These are phyloP conservation scores for Ceraclea dissimilis DNA, from an alignment of 2,888 invertebrate genomes.

Conservation along the genomic window DNA sequence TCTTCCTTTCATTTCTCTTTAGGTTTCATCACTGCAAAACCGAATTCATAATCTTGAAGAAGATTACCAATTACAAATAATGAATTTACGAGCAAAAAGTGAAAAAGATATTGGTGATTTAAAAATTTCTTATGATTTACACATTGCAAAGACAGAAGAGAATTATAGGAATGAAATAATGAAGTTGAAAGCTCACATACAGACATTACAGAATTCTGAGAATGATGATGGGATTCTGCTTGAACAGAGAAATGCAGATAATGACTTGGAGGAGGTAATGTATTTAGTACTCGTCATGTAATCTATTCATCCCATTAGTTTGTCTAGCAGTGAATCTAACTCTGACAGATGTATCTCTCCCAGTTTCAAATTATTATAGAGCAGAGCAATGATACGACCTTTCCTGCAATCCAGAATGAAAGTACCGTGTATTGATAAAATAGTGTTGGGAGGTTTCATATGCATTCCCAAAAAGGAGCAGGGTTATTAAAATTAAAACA, in stretches of 20 bases:
- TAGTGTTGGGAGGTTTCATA: too few relatives aligned
- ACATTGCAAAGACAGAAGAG: conserved; percentile 41
- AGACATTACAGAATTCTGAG: conserved; percentile 41
- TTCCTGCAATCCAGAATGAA: too few relatives aligned
- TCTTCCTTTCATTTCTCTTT: too few relatives aligned
- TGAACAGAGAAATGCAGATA: conserved; percentile 36
- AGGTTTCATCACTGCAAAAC: conserved; percentile 12
- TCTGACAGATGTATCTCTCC: too few relatives aligned
- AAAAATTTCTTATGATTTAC: conserved; percentile 39
- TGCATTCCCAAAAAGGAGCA: too few relatives aligned
- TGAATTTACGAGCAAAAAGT: conserved; percentile 38
- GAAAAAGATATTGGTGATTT: conserved; percentile 39
- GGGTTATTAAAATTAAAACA: too few relatives aligned
- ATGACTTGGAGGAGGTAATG: conserved; percentile 45
- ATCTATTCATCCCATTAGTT: too few relatives aligned
- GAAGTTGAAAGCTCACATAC: conserved; percentile 47
- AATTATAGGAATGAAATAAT: conserved; percentile 43
- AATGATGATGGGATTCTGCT: conserved; percentile 42
- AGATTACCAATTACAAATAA: conserved; percentile 38
- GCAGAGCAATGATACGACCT: too few relatives aligned
- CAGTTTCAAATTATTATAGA: too few relatives aligned
- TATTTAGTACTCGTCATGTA: too few relatives aligned
- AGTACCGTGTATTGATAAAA: too few relatives aligned
- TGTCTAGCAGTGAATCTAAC: too few relatives aligned
- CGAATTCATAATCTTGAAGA: conserved; percentile 31